phyloP scores from a whole-genome alignment of 2,113 vertebrate genomes.

The Labeo rohita region DNA sequence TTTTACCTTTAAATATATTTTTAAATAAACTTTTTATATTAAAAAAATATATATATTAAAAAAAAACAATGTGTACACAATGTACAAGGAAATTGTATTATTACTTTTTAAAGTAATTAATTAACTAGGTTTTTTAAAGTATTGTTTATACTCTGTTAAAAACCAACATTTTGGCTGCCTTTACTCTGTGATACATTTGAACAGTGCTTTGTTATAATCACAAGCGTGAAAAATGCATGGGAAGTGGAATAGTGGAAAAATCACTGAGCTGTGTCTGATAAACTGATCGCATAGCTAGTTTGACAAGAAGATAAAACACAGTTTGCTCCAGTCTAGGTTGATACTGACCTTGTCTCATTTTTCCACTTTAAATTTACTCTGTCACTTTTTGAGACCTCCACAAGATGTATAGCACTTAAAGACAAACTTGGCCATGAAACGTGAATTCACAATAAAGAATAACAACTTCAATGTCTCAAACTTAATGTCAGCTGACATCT shows the following conservation, averaged over 20 bases:
- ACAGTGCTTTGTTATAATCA: constrained; percentile 24
- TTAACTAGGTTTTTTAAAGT: too few species aligned
- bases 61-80: background rate
- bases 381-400: constrained; percentile 11
- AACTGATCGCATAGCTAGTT: constrained; percentile 34
- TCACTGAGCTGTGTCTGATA: constrained; percentile 29
- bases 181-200: background rate
- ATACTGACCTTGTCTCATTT: constrained; percentile 46
- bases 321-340: constrained; percentile 28
- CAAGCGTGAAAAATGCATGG: constrained; percentile 28
- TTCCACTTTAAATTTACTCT: constrained; percentile 45
- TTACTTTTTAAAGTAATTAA: background rate
- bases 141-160: background rate
- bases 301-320: constrained; percentile 54
- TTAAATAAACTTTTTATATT: background rate
- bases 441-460: background rate
- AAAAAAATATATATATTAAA: background rate
- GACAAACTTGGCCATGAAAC: constrained; percentile 2
- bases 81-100: background rate
- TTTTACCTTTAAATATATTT: background rate
- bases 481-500: constrained; percentile 14
- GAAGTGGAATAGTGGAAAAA: constrained; percentile 25
- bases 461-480: constrained; percentile 13
- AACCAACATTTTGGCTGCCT: background rate
- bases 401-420: background rate